These are phyloP conservation scores for Hemicentrotus pulcherrimus DNA, from an alignment of 35 echinoderm and acorn worm species.

Conservation along the genomic window DNA sequence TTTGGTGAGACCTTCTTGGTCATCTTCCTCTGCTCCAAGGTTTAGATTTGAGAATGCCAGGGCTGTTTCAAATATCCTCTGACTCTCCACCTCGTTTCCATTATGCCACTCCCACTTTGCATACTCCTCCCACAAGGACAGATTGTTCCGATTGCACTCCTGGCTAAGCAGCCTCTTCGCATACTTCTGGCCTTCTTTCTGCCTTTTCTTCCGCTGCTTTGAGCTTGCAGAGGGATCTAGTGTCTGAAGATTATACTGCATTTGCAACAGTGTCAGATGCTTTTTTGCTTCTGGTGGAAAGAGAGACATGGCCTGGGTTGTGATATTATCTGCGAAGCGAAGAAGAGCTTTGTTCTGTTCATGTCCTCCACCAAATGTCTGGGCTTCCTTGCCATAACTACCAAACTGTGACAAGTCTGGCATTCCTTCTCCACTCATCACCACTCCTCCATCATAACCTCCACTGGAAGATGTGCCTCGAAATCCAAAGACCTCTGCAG, in stretches of 20 bases:
- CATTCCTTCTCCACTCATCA: background rate
- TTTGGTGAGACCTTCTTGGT: constrained; percentile 42
- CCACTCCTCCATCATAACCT: background rate
- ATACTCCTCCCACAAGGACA: constrained; percentile 77
- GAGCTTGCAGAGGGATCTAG: background rate
- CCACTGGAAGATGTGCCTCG: background rate
- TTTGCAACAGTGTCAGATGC: constrained; percentile 40
- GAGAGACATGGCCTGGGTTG: constrained; percentile 30
- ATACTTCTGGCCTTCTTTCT: constrained; percentile 79
- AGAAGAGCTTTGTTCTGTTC: background rate
- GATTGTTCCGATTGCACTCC: constrained; percentile 81
- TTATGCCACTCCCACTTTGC: constrained; percentile 78
- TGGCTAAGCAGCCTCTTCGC: constrained; percentile 72
- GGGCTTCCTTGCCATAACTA: background rate
- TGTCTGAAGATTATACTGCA: constrained; percentile 53
- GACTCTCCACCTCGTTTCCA: constrained; percentile 69
- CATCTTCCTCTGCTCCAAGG: constrained; percentile 44
- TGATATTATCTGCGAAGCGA: constrained; percentile 52
- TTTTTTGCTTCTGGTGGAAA: constrained; percentile 23
- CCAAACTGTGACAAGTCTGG: background rate
- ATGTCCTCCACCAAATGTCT: background rate
- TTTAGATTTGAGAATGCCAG: constrained; percentile 61
- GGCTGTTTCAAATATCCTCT: constrained; percentile 79
- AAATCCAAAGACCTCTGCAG: background rate
- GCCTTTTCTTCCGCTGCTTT: constrained; percentile 62